phyloP scores from a whole-genome alignment of 2,797 vertebrate species.

The Cyclopterus lumpus region DNA sequence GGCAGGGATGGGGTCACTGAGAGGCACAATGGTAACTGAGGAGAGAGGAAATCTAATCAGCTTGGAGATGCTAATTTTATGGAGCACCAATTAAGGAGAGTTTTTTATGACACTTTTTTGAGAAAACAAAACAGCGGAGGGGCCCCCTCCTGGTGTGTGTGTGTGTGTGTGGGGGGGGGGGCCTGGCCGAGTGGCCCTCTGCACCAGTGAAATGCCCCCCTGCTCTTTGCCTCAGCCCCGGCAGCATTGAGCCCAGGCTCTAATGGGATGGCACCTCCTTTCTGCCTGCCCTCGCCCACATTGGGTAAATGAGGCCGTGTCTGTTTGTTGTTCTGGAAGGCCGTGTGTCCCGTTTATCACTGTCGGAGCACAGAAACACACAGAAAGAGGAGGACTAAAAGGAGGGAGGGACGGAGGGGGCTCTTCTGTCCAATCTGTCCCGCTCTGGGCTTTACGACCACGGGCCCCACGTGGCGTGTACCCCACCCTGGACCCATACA shows the following conservation, averaged over 20 bases:
- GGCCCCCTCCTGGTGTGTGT: slow-evolving; percentile 37
- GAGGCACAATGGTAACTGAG: slow-evolving; percentile 70
- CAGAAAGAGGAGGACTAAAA: slow-evolving; percentile 53
- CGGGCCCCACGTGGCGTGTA: slow-evolving; percentile 75
- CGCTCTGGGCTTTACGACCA: slow-evolving; percentile 71
- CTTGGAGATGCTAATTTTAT: slow-evolving; percentile 89
- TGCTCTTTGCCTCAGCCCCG: slow-evolving; percentile 22
- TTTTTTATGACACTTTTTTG: slow-evolving; percentile 83
- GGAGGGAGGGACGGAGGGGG: slow-evolving; percentile 13
- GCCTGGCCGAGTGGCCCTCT: slow-evolving; percentile 41
- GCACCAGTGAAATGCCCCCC: slow-evolving; percentile 16
- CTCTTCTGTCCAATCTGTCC: slow-evolving; percentile 77
- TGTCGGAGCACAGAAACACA: slow-evolving; percentile 76
- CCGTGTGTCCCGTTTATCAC: slow-evolving; percentile 76
- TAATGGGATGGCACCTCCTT: slow-evolving; percentile 82
- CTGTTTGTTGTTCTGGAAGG: slow-evolving; percentile 81
- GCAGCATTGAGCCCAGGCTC: slow-evolving; percentile 75
- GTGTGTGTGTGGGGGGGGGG: no score
- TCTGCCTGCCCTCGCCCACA: slow-evolving; percentile 79
- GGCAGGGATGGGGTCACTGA: slow-evolving; percentile 74
- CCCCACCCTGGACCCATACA: slow-evolving; percentile 75
- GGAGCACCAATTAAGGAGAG: slow-evolving; percentile 85
- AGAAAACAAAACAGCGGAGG: slow-evolving; percentile 80
- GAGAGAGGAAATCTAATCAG: slow-evolving; percentile 84
- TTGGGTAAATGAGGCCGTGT: slow-evolving; percentile 83